Evolutionary conservation across 1,140 invertebrate genomes (phyloP).

Genomic region (Drosophila watanabei): DNA sequence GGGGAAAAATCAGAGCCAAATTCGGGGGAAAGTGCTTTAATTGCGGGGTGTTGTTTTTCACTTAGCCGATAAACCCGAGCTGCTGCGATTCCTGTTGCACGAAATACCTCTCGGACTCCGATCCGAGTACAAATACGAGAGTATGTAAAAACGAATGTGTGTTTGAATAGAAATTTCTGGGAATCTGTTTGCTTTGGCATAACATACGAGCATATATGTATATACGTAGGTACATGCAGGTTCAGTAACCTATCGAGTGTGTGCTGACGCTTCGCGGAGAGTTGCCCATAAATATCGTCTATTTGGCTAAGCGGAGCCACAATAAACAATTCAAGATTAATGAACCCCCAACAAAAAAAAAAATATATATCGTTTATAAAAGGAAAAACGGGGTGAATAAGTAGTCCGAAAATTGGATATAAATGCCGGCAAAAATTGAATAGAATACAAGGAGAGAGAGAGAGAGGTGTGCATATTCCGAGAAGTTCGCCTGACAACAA

Average conservation of each 20-base stretch:
- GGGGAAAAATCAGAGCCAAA: background rate
- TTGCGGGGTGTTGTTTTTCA: conserved; percentile 38
- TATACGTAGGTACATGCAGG: conserved; percentile 13
- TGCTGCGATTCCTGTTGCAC: conserved; percentile 19
- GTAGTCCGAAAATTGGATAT: conserved; percentile 41
- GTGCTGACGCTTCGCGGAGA: conserved; percentile 23
- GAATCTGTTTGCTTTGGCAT: conserved; percentile 36
- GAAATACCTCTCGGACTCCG: conserved; percentile 1
- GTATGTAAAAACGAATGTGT: conserved; percentile 19
- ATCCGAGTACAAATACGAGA: background rate
- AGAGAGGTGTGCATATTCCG: conserved; percentile 9
- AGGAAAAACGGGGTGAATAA: conserved; percentile 30
- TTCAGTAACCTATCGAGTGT: conserved; percentile 44
- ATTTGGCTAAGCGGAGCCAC: conserved; percentile 36
- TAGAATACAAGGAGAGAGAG: conserved; percentile 2
- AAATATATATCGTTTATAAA: conserved; percentile 24
- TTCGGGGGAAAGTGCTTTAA: conserved; percentile 29
- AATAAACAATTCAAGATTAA: conserved; percentile 41
- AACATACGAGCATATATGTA: background rate
- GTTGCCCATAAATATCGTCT: conserved; percentile 26
- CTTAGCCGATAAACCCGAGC: conserved; percentile 33
- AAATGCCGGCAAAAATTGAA: conserved; percentile 33
- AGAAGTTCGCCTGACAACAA: conserved; percentile 43
- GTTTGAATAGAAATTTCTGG: conserved; percentile 33
- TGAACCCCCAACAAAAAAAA: conserved; percentile 21